Conservation (phyloP, 2,888 invertebrate genomes). For the Petrolisthes cinctipes region DNA sequence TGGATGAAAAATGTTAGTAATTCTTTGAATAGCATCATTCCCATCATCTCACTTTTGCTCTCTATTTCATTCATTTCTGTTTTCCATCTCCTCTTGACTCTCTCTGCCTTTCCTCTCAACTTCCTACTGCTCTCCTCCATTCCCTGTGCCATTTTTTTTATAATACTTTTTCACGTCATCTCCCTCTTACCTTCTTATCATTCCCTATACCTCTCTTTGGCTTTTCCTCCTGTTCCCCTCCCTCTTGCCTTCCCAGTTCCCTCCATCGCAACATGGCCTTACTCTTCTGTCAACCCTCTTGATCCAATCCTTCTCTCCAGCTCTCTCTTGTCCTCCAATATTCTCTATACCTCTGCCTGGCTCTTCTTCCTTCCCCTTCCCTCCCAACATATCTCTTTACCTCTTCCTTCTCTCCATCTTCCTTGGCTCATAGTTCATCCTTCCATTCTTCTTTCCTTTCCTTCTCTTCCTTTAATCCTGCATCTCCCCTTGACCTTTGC, state of each 20-base stretch:
- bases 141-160: not conserved
- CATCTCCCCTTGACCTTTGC: not conserved
- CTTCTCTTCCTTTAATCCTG: not conserved
- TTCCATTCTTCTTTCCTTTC: not conserved
- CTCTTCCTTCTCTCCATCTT: not conserved
- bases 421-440: not conserved
- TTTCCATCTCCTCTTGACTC: not conserved
- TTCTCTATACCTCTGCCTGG: not conserved
- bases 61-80: not conserved
- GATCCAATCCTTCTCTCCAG: not conserved
- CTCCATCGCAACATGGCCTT: not conserved
- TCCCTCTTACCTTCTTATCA: not conserved
- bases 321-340: slow-evolving; percentile 78
- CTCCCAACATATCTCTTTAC: not conserved
- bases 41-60: not conserved
- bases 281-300: not conserved
- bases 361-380: not conserved
- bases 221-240: not conserved
- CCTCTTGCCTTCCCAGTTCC: not conserved
- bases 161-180: not conserved
- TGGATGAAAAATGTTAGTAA: slow-evolving; percentile 56
- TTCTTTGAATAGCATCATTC: not conserved
- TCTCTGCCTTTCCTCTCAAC: not conserved
- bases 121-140: not conserved
- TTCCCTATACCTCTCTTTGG: not conserved